phyloP scores from a whole-genome alignment of 2,113 vertebrate genomes.

The Cisticola juncidis region DNA sequence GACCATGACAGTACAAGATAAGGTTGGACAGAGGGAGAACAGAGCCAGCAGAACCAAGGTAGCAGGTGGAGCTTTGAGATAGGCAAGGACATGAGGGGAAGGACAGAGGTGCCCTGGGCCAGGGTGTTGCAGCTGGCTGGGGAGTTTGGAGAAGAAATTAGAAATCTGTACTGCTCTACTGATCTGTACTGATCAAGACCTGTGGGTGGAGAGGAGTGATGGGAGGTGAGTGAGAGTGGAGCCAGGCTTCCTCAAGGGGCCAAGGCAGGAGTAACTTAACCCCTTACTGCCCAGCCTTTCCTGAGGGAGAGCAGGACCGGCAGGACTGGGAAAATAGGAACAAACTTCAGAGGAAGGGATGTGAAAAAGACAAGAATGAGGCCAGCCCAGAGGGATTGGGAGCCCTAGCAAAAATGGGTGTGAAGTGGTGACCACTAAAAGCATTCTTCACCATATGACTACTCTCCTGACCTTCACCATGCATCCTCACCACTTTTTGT shows the following conservation, averaged over 20 bases:
- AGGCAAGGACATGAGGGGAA: not conserved
- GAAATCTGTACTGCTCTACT: not conserved
- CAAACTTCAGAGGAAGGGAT: not conserved
- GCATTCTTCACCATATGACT: not conserved
- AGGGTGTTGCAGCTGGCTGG: not conserved
- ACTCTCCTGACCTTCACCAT: not conserved
- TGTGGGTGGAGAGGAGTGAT: not conserved
- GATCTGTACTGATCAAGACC: not conserved
- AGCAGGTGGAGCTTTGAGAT: not conserved
- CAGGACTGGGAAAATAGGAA: not conserved
- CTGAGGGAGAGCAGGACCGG: rapidly evolving
- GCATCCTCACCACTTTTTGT: not conserved
- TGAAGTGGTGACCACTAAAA: not conserved
- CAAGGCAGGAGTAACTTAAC: not conserved
- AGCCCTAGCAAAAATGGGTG: not conserved
- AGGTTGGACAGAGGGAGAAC: not conserved
- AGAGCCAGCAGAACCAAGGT: not conserved
- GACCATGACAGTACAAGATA: not conserved
- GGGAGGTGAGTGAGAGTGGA: not conserved
- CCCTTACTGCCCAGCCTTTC: not conserved
- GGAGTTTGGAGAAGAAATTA: not conserved
- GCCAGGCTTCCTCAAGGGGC: rapidly evolving
- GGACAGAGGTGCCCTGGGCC: not conserved
- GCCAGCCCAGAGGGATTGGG: not conserved
- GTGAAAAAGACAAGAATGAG: not conserved